phyloP scores from a whole-genome alignment of 2,888 invertebrate genomes.

The Cheilosia scutellata region DNA sequence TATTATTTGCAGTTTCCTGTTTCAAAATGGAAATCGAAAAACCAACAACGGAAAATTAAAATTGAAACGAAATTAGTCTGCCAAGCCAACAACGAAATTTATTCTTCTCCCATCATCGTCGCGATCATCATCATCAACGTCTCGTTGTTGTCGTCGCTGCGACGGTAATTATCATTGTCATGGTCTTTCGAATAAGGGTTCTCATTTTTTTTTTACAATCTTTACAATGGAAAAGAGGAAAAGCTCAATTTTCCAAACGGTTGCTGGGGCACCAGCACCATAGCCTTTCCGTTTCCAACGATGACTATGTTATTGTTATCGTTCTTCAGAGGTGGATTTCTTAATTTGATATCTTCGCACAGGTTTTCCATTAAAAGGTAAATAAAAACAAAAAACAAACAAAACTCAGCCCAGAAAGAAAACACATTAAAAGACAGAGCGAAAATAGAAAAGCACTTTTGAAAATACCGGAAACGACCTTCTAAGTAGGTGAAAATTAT shows the following conservation, averaged over 20 bases:
- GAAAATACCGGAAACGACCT: constrained; percentile 75
- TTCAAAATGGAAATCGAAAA: constrained; percentile 12
- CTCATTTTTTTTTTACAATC: constrained; percentile 23
- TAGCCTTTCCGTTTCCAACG: not conserved
- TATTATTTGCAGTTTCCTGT: constrained; percentile 23
- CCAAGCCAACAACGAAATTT: constrained; percentile 44
- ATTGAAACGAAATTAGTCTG: constrained; percentile 49
- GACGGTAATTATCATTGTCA: constrained; percentile 69
- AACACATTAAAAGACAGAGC: constrained; percentile 53
- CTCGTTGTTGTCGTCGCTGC: constrained; percentile 3
- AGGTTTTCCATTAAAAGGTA: constrained; percentile 61
- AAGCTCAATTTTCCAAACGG: constrained; percentile 67
- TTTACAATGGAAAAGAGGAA: constrained; percentile 50
- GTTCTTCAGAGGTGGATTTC: constrained; percentile 55
- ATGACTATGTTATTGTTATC: constrained; percentile 48
- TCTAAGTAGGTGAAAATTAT: constrained; percentile 74
- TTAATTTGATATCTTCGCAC: constrained; percentile 66
- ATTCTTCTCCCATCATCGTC: constrained; percentile 42
- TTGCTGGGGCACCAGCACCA: constrained; percentile 14
- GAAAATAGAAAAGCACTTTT: constrained; percentile 70
- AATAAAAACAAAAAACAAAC: constrained; percentile 21
- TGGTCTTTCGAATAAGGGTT: constrained; percentile 63
- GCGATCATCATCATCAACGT: constrained; percentile 11
- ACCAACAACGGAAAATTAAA: constrained; percentile 35
- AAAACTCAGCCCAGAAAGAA: constrained; percentile 31